A percentile compares a stretch with the other conserved stretches of the same genome.
Evolutionary conservation across 2,888 invertebrate genomes (phyloP).

Genomic region (Rhaphigaster nebulosa): DNA sequence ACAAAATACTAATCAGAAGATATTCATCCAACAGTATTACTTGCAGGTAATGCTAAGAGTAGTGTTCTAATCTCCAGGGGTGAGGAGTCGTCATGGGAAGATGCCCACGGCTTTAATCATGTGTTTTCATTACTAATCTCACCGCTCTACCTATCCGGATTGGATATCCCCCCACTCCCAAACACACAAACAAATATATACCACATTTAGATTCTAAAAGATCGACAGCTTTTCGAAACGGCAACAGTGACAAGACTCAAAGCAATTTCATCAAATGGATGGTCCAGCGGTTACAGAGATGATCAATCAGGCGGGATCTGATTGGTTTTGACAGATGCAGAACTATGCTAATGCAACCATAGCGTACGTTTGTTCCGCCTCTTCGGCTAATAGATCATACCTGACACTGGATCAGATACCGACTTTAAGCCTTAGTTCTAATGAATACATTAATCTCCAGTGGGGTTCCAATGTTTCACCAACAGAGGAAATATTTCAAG

Average conservation of each 20-base stretch:
- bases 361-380: slow-evolving; percentile 19
- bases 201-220: neutral
- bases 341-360: slow-evolving; percentile 24
- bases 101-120: neutral
- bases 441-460: slow-evolving; percentile 21
- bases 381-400: slow-evolving; percentile 1
- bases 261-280: slow-evolving; percentile 20
- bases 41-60: neutral
- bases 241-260: neutral
- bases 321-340: slow-evolving; percentile 51
- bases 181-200: neutral
- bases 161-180: neutral
- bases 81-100: neutral
- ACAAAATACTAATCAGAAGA: neutral
- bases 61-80: neutral
- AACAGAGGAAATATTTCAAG: neutral
- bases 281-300: neutral
- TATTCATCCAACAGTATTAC: neutral
- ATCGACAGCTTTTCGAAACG: neutral
- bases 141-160: neutral
- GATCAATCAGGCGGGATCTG: slow-evolving; percentile 52
- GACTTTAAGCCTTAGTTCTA: neutral
- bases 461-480: neutral
- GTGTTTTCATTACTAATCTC: neutral
- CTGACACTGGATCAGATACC: slow-evolving; percentile 6